Evolutionary conservation across 2,797 vertebrate species (phyloP).

Genomic region (Takifugu ocellatus): DNA sequence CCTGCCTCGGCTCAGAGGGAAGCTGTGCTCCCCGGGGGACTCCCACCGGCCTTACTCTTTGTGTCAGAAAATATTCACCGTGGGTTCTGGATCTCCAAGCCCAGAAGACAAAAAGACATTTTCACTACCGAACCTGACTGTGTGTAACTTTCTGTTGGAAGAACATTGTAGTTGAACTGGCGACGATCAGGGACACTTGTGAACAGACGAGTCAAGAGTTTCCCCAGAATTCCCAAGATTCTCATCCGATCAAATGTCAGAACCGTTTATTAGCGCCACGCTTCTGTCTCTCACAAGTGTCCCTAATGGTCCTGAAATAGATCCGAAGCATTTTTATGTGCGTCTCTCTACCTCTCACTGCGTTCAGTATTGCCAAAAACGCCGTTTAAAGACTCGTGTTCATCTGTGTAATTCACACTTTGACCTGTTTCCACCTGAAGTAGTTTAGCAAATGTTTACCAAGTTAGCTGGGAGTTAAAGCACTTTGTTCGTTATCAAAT

Average conservation of each 20-base stretch:
- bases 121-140: conserved; percentile 46
- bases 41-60: conserved; percentile 63
- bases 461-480: conserved; percentile 31
- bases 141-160: conserved; percentile 32
- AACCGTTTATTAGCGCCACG: too few species aligned
- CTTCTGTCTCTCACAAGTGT: too few species aligned
- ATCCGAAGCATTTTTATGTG: conserved; percentile 17
- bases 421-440: conserved; percentile 18
- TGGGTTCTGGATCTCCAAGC: conserved; percentile 61
- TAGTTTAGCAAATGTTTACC: conserved; percentile 23
- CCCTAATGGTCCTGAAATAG: too few species aligned
- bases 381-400: conserved; percentile 13
- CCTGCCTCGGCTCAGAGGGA: conserved; percentile 50
- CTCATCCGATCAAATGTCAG: too few species aligned
- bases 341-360: conserved; percentile 70
- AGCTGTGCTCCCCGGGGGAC: conserved; percentile 38
- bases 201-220: too few species aligned
- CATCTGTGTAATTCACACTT: conserved; percentile 26
- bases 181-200: too few species aligned
- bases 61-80: conserved; percentile 36
- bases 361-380: conserved; percentile 47
- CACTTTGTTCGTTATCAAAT: conserved; percentile 41
- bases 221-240: too few species aligned
- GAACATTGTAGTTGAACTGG: conserved; percentile 13
- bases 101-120: conserved; percentile 65